Conservation (phyloP, 2,797 vertebrate species). For the Anomalospiza imberbis region DNA sequence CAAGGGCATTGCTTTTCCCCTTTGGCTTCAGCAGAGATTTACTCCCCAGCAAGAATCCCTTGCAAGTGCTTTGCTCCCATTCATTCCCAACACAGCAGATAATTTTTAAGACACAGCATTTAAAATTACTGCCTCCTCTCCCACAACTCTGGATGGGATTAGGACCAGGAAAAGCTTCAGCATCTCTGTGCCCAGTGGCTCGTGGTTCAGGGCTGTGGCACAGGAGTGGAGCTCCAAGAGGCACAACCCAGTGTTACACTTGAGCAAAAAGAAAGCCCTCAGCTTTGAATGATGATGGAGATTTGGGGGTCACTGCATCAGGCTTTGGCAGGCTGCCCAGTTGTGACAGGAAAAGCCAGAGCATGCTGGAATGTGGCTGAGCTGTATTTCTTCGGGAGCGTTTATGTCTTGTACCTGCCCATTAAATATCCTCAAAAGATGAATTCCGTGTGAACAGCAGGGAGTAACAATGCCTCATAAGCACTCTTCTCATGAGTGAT, state of each 20-base stretch:
- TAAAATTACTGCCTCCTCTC: neutral
- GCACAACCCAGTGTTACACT: neutral
- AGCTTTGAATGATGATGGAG: neutral
- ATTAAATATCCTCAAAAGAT: neutral
- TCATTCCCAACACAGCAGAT: neutral
- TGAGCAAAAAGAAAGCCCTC: neutral
- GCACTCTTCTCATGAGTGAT: constrained; percentile 16
- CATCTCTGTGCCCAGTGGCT: neutral
- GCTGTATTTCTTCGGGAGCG: neutral
- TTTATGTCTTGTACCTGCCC: neutral
- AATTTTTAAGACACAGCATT: neutral
- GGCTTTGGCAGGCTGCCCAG: neutral
- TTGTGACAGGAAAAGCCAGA: neutral
- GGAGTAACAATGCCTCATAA: constrained; percentile 33
- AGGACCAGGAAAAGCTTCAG: neutral
- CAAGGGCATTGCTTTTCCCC: neutral
- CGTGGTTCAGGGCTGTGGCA: neutral
- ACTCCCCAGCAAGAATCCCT: neutral
- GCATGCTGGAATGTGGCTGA: neutral
- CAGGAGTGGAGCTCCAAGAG: neutral
- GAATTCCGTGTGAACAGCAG: neutral
- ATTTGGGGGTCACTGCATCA: neutral
- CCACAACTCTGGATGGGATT: accelerated
- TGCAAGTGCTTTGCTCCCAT: neutral
- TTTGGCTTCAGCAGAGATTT: neutral